phyloP scores from a whole-genome alignment of 2,888 invertebrate species.

The Cheilosia scutellata region DNA sequence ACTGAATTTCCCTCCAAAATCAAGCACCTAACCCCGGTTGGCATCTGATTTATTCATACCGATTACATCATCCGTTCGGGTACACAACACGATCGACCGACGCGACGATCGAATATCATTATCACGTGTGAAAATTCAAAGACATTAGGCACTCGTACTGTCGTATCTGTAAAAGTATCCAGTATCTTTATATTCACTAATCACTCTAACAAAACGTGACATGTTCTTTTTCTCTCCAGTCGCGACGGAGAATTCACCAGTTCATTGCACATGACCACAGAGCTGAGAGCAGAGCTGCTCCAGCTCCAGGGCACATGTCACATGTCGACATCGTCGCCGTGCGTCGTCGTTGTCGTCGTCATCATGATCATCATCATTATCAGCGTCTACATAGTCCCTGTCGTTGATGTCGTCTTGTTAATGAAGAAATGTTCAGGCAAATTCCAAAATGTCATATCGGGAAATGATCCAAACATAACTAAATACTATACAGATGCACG shows the following conservation, averaged over 20 bases:
- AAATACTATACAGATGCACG: slow-evolving; percentile 43
- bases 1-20: slow-evolving; percentile 5
- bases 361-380: neutral
- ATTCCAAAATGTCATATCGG: slow-evolving; percentile 74
- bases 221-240: slow-evolving; percentile 45
- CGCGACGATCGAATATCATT: slow-evolving; percentile 36
- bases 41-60: neutral
- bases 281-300: neutral
- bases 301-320: slow-evolving; percentile 43
- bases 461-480: slow-evolving; percentile 69
- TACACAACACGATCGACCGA: neutral
- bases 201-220: slow-evolving; percentile 60
- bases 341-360: neutral
- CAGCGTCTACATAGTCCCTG: slow-evolving; percentile 15
- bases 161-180: slow-evolving; percentile 32
- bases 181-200: slow-evolving; percentile 27
- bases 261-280: slow-evolving; percentile 18
- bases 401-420: slow-evolving; percentile 54
- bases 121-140: slow-evolving; percentile 56
- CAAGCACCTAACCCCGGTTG: neutral
- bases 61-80: slow-evolving; percentile 15
- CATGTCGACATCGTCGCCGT: slow-evolving; percentile 47
- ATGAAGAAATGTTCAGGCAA: slow-evolving; percentile 72
- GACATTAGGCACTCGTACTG: slow-evolving; percentile 16
- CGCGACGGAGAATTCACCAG: slow-evolving; percentile 39